phyloP scores from a whole-genome alignment of 30 jellyfish, hydroid and myxozoan species.

The Cassiopea xamachana region DNA sequence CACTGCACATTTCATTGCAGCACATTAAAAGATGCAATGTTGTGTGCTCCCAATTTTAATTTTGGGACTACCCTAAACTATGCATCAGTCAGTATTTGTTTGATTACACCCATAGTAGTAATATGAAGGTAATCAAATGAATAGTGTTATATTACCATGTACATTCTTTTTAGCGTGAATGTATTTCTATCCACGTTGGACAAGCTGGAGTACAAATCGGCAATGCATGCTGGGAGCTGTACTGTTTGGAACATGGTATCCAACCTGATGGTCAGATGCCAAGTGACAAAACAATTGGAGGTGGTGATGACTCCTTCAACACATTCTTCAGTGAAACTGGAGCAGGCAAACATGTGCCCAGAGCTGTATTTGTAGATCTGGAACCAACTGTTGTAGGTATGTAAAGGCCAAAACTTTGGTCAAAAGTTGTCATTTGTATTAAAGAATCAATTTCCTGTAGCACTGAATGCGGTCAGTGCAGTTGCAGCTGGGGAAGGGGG shows the following conservation, averaged over 20 bases:
- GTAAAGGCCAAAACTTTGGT: background rate
- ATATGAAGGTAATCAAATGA: too few species aligned
- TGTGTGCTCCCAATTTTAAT: too few species aligned
- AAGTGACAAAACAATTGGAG: constrained; percentile 93
- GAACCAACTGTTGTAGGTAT: constrained; percentile 94
- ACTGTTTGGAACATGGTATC: constrained; percentile 96
- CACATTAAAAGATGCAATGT: too few species aligned
- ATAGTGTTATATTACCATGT: background rate
- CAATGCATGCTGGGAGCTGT: constrained; percentile 97
- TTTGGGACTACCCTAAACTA: too few species aligned
- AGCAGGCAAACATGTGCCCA: constrained; percentile 92
- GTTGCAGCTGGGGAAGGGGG: too few species aligned
- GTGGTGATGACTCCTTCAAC: constrained; percentile 96
- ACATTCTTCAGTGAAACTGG: constrained; percentile 98
- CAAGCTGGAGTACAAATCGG: constrained; percentile 98
- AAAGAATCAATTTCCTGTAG: background rate
- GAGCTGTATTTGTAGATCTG: constrained; percentile 93
- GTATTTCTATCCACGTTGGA: constrained; percentile 96
- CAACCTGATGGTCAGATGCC: constrained; percentile 99
- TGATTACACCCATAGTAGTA: too few species aligned
- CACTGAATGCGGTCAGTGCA: too few species aligned
- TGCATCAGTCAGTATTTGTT: too few species aligned
- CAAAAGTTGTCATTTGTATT: background rate
- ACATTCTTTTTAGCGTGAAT: constrained; percentile 78
- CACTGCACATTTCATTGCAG: too few species aligned